phyloP scores from a whole-genome alignment of 2,113 vertebrate species.

The Colius striatus region DNA sequence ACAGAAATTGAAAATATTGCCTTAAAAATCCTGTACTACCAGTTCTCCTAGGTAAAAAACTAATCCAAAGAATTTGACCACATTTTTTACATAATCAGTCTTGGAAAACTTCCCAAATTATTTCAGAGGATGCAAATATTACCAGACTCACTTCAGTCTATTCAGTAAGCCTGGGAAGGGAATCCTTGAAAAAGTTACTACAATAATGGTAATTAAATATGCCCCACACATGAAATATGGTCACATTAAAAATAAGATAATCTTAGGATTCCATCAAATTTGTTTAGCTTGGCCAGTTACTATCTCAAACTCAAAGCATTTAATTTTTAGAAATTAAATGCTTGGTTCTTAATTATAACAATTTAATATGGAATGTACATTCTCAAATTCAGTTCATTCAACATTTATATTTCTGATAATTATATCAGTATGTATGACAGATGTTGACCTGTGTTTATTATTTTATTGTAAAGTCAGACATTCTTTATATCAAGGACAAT shows the following conservation, averaged over 20 bases:
- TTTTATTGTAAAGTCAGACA: neutral
- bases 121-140: neutral
- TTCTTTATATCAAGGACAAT: neutral
- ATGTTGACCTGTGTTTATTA: neutral
- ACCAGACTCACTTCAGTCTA: neutral
- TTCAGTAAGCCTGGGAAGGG: neutral
- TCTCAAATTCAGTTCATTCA: neutral
- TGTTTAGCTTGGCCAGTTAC: neutral
- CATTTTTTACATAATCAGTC: neutral
- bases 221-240: neutral
- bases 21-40: neutral
- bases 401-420: neutral
- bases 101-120: neutral
- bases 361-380: neutral
- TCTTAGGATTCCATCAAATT: neutral
- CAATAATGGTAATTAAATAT: neutral
- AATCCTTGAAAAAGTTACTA: neutral
- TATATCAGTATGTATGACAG: neutral
- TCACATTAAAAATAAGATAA: neutral
- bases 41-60: neutral
- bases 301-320: neutral
- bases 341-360: neutral
- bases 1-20: neutral
- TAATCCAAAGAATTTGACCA: accelerated
- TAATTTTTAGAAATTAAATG: neutral